Percentiles rank a stretch among this genome's conserved stretches.
Evolutionary conservation across 2,797 vertebrate species (phyloP).

Genomic region (Potorous gilbertii): DNA sequence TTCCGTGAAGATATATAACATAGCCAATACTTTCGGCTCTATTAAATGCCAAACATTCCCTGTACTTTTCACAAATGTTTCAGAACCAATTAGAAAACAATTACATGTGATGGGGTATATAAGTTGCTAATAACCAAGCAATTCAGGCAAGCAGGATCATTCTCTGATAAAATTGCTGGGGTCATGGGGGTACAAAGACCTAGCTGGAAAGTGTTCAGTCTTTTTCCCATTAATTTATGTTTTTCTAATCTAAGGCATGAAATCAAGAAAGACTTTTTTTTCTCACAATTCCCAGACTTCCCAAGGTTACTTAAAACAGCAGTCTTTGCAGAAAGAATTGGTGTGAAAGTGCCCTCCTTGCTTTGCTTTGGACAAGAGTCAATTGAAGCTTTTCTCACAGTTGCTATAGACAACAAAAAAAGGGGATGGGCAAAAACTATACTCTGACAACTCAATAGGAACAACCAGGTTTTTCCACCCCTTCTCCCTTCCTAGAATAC

Average conservation of each 20-base stretch:
- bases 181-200: not conserved
- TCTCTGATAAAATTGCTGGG: not conserved
- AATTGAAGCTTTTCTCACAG: constrained; percentile 27
- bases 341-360: constrained; percentile 45
- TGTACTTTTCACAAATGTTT: not conserved
- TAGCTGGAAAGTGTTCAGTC: constrained; percentile 3
- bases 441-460: not conserved
- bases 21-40: not conserved
- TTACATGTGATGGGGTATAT: not conserved
- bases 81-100: constrained; percentile 53
- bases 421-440: not conserved
- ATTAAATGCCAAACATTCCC: not conserved
- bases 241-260: not conserved
- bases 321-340: not conserved
- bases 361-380: constrained; percentile 2
- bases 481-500: not conserved
- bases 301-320: constrained; percentile 35
- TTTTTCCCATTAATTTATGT: not conserved
- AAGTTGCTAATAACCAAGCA: not conserved
- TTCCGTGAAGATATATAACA: not conserved
- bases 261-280: not conserved
- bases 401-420: not conserved
- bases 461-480: not conserved
- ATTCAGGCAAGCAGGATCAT: constrained; percentile 2
- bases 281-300: not conserved